These are phyloP conservation scores for Ophonus ardosiacus DNA, from an alignment of 2,888 invertebrate genomes.

Conservation along the genomic window DNA sequence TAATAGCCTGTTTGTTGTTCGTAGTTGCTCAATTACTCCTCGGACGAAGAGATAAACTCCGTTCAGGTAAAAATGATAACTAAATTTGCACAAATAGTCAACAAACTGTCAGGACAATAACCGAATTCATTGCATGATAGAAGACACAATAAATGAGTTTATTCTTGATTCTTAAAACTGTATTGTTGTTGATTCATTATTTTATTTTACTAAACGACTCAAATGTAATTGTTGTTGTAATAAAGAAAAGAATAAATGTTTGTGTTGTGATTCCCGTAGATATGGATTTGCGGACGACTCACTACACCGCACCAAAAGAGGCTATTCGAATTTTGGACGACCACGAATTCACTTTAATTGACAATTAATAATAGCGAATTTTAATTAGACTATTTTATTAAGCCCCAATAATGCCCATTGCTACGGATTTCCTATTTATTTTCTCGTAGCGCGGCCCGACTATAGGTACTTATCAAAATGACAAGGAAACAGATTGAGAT, in stretches of 20 bases:
- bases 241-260: background rate
- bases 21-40: slow-evolving; percentile 75
- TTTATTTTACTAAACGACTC: background rate
- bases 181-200: background rate
- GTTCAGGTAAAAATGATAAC: slow-evolving; percentile 25
- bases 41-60: background rate
- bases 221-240: background rate
- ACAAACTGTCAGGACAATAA: background rate
- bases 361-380: background rate
- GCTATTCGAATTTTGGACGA: slow-evolving; percentile 82
- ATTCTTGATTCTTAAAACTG: background rate
- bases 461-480: too few species aligned
- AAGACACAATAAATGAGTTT: too few species aligned
- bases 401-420: too few species aligned
- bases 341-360: slow-evolving; percentile 63
- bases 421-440: too few species aligned
- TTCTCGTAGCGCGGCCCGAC: too few species aligned
- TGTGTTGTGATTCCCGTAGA: slow-evolving; percentile 20
- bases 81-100: background rate
- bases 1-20: slow-evolving; percentile 81
- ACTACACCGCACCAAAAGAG: slow-evolving; percentile 83
- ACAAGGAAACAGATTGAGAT: too few species aligned
- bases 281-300: slow-evolving; percentile 70
- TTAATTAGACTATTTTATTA: too few species aligned
- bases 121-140: background rate